Conservation (phyloP, 2,888 invertebrate species). For the Mechanitis mazaeus region DNA sequence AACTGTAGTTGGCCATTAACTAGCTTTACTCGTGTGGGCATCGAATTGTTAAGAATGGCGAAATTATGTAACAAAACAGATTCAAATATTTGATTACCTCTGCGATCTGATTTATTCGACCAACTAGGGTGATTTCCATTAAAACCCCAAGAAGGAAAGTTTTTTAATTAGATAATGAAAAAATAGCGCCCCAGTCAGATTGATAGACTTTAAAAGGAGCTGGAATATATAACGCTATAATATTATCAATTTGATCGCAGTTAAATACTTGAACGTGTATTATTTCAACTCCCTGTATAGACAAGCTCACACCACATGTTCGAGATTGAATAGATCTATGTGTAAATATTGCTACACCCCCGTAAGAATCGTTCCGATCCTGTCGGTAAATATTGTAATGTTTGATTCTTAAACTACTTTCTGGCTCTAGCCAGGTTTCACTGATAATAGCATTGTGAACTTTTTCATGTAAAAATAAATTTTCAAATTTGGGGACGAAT, state of each 20-base stretch:
- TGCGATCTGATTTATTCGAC: background rate
- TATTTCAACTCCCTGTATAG: slow-evolving; percentile 23
- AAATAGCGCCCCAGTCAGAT: background rate
- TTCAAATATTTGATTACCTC: slow-evolving; percentile 31
- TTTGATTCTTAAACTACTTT: slow-evolving; percentile 21
- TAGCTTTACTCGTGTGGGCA: slow-evolving; percentile 24
- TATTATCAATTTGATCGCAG: slow-evolving; percentile 26
- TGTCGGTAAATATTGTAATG: slow-evolving; percentile 29
- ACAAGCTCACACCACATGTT: background rate
- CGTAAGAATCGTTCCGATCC: slow-evolving; percentile 31
- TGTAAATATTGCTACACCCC: slow-evolving; percentile 31
- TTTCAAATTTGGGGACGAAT: slow-evolving; percentile 31
- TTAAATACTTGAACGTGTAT: slow-evolving; percentile 29
- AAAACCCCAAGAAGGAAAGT: too few species aligned
- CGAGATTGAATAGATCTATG: slow-evolving; percentile 27
- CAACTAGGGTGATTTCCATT: too few species aligned
- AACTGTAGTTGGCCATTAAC: slow-evolving; percentile 26
- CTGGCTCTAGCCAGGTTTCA: slow-evolving; percentile 33
- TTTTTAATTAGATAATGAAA: background rate
- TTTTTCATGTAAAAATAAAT: slow-evolving; percentile 28
- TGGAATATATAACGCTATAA: slow-evolving; percentile 32
- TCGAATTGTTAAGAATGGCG: slow-evolving; percentile 25
- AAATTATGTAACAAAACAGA: slow-evolving; percentile 21
- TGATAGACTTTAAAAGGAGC: background rate
- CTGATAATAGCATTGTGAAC: slow-evolving; percentile 31